These are phyloP conservation scores for Cantharis rufa DNA, from an alignment of 2,888 invertebrate species.

Conservation along the genomic window DNA sequence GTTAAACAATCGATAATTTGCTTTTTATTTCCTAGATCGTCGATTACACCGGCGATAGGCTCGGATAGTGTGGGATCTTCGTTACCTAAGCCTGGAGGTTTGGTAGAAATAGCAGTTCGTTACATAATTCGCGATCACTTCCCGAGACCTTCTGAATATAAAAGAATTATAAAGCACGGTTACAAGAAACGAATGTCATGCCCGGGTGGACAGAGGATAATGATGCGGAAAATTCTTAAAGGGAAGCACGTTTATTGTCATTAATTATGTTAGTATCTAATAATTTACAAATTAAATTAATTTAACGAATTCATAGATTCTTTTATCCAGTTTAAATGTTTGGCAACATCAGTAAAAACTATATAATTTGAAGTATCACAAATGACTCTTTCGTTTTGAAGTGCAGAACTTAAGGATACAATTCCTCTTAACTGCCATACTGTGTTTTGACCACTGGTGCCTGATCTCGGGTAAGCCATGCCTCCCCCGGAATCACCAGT, in stretches of 20 bases:
- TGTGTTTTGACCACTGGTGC: slow-evolving; percentile 36
- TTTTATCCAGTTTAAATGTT: slow-evolving; percentile 60
- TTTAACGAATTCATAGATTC: slow-evolving; percentile 37
- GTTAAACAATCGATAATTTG: background rate
- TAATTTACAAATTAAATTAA: background rate
- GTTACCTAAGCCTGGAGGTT: slow-evolving; percentile 37
- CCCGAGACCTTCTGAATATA: slow-evolving; percentile 74
- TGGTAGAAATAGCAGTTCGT: slow-evolving; percentile 48
- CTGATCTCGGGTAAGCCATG: slow-evolving; percentile 48
- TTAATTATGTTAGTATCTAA: slow-evolving; percentile 50
- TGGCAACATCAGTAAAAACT: slow-evolving; percentile 65
- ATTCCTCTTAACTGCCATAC: slow-evolving; percentile 56
- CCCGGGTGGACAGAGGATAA: slow-evolving; percentile 65
- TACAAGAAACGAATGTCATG: slow-evolving; percentile 73
- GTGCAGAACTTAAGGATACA: slow-evolving; percentile 63
- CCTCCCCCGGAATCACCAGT: slow-evolving; percentile 56
- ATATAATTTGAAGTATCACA: slow-evolving; percentile 66
- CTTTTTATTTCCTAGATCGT: background rate
- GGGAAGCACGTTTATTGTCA: slow-evolving; percentile 72
- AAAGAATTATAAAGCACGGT: slow-evolving; percentile 71
- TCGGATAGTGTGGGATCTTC: background rate
- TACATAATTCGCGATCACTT: slow-evolving; percentile 69
- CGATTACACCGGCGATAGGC: background rate
- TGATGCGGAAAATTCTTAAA: slow-evolving; percentile 78
- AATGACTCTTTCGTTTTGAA: slow-evolving; percentile 59